These are phyloP conservation scores for Troglohyphantes excavatus DNA, from an alignment of 2,888 invertebrate species.

Conservation along the genomic window DNA sequence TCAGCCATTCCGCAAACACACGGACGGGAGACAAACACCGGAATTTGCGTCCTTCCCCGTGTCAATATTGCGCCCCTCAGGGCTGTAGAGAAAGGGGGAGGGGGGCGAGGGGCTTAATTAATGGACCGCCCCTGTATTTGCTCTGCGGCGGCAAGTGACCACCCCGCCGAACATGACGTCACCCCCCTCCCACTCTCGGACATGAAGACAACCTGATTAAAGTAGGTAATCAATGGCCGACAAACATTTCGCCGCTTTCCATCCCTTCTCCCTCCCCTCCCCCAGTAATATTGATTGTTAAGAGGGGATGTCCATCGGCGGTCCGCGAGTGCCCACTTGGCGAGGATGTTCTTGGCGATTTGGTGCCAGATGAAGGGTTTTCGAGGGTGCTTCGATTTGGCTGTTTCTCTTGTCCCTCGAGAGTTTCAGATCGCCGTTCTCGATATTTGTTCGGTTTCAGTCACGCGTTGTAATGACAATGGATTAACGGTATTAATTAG, in stretches of 20 bases:
- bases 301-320: slow-evolving; percentile 41
- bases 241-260: slow-evolving; percentile 76
- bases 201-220: slow-evolving; percentile 79
- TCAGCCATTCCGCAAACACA: slow-evolving; percentile 74
- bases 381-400: neutral
- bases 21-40: slow-evolving; percentile 56
- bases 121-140: slow-evolving; percentile 73
- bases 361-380: slow-evolving; percentile 10
- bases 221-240: slow-evolving; percentile 78
- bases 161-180: slow-evolving; percentile 75
- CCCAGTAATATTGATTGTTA: slow-evolving; percentile 30
- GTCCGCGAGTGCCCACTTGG: slow-evolving; percentile 71
- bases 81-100: slow-evolving; percentile 8
- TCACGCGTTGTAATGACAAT: too few species aligned
- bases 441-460: neutral
- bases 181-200: slow-evolving; percentile 39
- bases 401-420: neutral
- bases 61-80: slow-evolving; percentile 70
- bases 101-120: slow-evolving; percentile 69
- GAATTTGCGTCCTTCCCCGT: slow-evolving; percentile 57
- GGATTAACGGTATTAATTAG: too few species aligned
- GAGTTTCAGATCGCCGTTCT: neutral
- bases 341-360: slow-evolving; percentile 51
- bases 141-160: slow-evolving; percentile 78
- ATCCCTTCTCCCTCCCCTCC: slow-evolving; percentile 54